A percentile compares a stretch with the other conserved stretches of the same genome.
Evolutionary conservation across 2,797 vertebrate genomes (phyloP).

Genomic region (Helostoma temminkii): DNA sequence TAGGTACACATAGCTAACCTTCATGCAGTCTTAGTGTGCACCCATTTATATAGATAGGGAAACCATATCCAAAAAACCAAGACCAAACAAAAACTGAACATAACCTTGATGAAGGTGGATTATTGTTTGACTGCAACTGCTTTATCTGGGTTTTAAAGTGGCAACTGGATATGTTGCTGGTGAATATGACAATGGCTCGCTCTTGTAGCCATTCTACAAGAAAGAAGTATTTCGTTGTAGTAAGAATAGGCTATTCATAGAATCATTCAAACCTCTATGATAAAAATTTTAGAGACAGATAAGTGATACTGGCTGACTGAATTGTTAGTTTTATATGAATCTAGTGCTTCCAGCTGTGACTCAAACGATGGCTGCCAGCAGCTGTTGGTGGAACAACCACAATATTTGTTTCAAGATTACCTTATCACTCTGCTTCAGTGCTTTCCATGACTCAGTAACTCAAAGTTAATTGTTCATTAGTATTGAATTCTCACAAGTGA

Average conservation of each 20-base stretch:
- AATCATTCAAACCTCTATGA: no score
- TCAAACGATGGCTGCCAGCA: conserved; percentile 6
- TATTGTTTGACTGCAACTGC: background rate
- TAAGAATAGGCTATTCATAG: no score
- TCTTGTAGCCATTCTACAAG: background rate
- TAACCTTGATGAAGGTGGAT: background rate
- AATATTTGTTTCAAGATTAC: conserved; percentile 24
- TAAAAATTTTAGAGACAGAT: no score
- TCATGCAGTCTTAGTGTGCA: no score
- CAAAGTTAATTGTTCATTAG: background rate
- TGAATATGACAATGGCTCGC: background rate
- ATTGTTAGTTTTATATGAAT: conserved; percentile 7
- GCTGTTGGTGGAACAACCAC: conserved; percentile 12
- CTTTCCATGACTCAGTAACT: conserved; percentile 19
- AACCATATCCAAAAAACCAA: background rate
- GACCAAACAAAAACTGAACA: background rate
- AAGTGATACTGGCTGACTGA: conserved; percentile 7
- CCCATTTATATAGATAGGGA: background rate
- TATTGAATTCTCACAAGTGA: conserved; percentile 1
- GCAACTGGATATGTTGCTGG: background rate
- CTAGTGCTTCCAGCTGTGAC: conserved; percentile 7
- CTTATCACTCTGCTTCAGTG: conserved; percentile 8
- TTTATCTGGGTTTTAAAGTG: background rate
- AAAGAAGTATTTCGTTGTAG: conserved; percentile 1
- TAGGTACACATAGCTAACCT: background rate